phyloP scores from a whole-genome alignment of 2,797 vertebrate species.

The Hoplostethus mediterraneus region DNA sequence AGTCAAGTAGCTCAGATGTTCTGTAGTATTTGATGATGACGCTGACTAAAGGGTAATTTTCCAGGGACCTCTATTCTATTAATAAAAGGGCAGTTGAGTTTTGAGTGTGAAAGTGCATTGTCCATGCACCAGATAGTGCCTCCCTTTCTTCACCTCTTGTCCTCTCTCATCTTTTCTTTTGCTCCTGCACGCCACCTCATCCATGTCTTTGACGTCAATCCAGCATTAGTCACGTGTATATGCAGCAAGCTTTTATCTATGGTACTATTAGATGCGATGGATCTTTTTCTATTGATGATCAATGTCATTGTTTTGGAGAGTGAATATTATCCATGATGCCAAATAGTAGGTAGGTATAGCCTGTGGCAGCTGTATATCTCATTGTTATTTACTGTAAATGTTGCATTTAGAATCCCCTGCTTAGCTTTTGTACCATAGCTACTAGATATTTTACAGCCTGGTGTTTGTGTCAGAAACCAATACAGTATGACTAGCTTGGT shows the following conservation, averaged over 20 bases:
- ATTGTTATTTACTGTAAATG: slow-evolving; percentile 56
- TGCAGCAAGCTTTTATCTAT: slow-evolving; percentile 52
- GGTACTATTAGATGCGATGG: slow-evolving; percentile 31
- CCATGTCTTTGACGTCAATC: slow-evolving; percentile 26
- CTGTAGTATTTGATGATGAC: slow-evolving; percentile 3
- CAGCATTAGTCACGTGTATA: slow-evolving; percentile 35
- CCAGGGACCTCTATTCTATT: slow-evolving; percentile 59
- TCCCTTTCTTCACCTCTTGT: slow-evolving; percentile 68
- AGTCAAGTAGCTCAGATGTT: not conserved
- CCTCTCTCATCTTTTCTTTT: slow-evolving; percentile 19
- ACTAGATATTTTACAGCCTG: slow-evolving; percentile 56
- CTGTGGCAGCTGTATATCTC: slow-evolving; percentile 49
- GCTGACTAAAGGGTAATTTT: slow-evolving; percentile 38
- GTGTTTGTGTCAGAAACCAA: slow-evolving; percentile 53
- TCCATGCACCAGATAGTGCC: slow-evolving; percentile 79
- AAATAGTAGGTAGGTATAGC: slow-evolving; percentile 52
- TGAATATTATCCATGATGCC: slow-evolving; percentile 66
- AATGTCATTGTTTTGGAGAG: slow-evolving; percentile 55
- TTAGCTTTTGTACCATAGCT: slow-evolving; percentile 57
- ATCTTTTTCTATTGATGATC: slow-evolving; percentile 47
- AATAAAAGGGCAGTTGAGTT: slow-evolving; percentile 48
- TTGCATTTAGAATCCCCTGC: slow-evolving; percentile 49
- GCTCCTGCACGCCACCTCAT: slow-evolving; percentile 18
- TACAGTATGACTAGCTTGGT: slow-evolving; percentile 48
- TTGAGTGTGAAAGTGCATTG: slow-evolving; percentile 55